Percentiles rank a stretch among this genome's conserved stretches.
Evolutionary conservation across 2,113 vertebrate genomes (phyloP).

Genomic region (human): GRCh38 chr15:39638001-39638500

Average conservation of each 20-base stretch:
- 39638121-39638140: slow-evolving; percentile 60
- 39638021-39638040: not conserved
- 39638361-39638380: not conserved
- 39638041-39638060: slow-evolving; percentile 56
- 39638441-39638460: not conserved
- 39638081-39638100: slow-evolving; percentile 18
- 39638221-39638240: slow-evolving; percentile 41
- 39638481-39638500: slow-evolving; percentile 13
- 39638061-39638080: slow-evolving; percentile 31
- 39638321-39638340: not conserved
- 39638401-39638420: not conserved
- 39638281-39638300: not conserved
- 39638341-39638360: not conserved
- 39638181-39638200: slow-evolving; percentile 65
- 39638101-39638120: slow-evolving; percentile 55
- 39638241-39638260: slow-evolving; percentile 25
- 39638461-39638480: not conserved
- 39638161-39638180: slow-evolving; percentile 15
- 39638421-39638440: not conserved
- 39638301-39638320: not conserved
- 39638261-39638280: not conserved
- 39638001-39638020: not conserved
- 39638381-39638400: not conserved
- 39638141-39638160: slow-evolving; percentile 52
- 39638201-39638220: slow-evolving; percentile 35